Conservation (phyloP, 2,888 invertebrate species). For the Adelphocoris suturalis region DNA sequence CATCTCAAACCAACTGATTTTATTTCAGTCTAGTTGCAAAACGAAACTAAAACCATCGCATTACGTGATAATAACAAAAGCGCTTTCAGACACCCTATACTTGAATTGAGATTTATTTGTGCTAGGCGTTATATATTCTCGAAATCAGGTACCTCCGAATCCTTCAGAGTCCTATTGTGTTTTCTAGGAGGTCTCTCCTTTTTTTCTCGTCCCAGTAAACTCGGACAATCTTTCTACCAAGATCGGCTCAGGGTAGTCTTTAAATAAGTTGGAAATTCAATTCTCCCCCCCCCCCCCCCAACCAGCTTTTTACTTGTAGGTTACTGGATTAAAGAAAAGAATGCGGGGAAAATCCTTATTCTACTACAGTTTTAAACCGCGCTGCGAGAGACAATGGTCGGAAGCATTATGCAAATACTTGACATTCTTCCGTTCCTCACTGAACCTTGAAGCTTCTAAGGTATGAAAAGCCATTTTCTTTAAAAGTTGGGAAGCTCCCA, state of each 20-base stretch:
- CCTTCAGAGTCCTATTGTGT: too few relatives aligned
- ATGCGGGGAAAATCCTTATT: not conserved
- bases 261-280: slow-evolving; percentile 34
- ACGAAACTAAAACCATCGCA: too few relatives aligned
- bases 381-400: slow-evolving; percentile 44
- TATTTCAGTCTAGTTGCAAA: too few relatives aligned
- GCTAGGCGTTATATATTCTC: too few relatives aligned
- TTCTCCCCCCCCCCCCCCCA: not conserved
- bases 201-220: not conserved
- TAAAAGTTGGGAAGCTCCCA: not conserved
- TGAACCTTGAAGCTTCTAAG: slow-evolving; percentile 14
- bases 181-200: not conserved
- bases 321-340: not conserved
- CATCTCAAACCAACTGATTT: too few relatives aligned
- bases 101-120: too few relatives aligned
- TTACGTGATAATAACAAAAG: too few relatives aligned
- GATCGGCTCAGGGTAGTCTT: slow-evolving; percentile 6
- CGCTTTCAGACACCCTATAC: too few relatives aligned
- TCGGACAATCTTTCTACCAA: slow-evolving; percentile 6
- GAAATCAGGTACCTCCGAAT: too few relatives aligned
- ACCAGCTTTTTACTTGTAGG: not conserved
- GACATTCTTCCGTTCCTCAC: slow-evolving; percentile 30
- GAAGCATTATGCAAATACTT: slow-evolving; percentile 52
- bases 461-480: slow-evolving; percentile 50
- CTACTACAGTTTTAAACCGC: slow-evolving; percentile 33